Evolutionary conservation across 1,140 invertebrate genomes (phyloP).

Genomic region (Cepaea nemoralis): DNA sequence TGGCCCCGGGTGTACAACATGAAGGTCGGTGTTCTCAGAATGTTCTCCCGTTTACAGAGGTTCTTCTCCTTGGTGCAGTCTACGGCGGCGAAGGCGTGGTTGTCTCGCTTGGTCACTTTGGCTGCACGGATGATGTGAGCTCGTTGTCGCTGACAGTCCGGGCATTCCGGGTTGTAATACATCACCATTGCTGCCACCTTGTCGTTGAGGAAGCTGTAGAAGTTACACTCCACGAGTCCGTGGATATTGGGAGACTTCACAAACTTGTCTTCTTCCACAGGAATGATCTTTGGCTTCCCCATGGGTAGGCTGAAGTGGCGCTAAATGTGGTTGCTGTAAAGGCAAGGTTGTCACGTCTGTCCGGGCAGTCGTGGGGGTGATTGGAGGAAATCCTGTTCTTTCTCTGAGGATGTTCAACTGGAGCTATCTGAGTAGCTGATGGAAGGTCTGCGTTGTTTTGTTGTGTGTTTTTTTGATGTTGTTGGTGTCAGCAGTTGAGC

Average conservation of each 20-base stretch:
- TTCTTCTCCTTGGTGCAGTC: conserved; percentile 4
- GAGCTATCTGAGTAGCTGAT: too few species aligned
- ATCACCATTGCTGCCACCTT: background rate
- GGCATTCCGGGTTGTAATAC: conserved; percentile 1
- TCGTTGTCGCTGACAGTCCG: background rate
- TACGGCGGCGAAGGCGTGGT: conserved; percentile 4
- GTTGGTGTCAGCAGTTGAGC: too few species aligned
- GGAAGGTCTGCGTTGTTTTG: too few species aligned
- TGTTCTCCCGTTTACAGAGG: background rate
- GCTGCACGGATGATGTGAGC: background rate
- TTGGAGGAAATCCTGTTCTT: too few species aligned
- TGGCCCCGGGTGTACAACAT: background rate
- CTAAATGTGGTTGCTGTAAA: too few species aligned
- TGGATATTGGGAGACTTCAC: background rate
- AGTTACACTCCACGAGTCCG: background rate
- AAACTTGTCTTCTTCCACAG: background rate
- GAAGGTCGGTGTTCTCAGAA: background rate
- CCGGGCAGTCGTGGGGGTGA: too few species aligned
- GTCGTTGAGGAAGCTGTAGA: background rate
- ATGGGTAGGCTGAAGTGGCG: too few species aligned
- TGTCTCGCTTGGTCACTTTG: background rate
- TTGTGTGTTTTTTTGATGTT: too few species aligned
- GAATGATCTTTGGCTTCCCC: background rate
- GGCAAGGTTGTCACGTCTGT: too few species aligned
- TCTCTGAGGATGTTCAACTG: too few species aligned